These are phyloP conservation scores for Agapornis canus DNA, from an alignment of 2,797 vertebrate species.

Conservation along the genomic window DNA sequence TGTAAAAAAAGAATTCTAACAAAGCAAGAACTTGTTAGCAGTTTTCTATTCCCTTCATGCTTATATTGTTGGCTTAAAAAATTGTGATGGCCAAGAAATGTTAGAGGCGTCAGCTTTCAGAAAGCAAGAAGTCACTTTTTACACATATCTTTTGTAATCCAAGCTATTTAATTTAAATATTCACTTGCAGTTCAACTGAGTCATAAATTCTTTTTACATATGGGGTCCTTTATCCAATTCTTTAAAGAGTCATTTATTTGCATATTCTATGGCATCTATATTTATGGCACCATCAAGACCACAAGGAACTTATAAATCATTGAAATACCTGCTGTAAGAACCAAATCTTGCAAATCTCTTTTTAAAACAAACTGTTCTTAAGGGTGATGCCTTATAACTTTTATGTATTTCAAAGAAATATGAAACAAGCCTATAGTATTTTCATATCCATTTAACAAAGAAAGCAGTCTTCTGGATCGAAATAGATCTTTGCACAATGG, in stretches of 20 bases:
- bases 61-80: background rate
- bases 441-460: background rate
- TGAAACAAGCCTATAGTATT: background rate
- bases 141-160: background rate
- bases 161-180: slow-evolving; percentile 22
- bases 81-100: background rate
- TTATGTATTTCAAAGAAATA: background rate
- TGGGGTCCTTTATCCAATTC: background rate
- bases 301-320: background rate
- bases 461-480: background rate
- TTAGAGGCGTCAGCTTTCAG: background rate
- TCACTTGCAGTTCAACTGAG: background rate
- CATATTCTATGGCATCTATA: background rate
- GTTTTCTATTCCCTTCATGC: background rate
- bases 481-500: background rate
- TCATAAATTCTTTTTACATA: slow-evolving; percentile 12
- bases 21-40: background rate
- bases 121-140: background rate
- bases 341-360: background rate
- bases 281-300: background rate
- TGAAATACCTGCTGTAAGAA: background rate
- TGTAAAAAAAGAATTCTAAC: background rate
- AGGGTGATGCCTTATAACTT: background rate
- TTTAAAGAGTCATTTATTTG: background rate
- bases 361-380: background rate